phyloP scores from a whole-genome alignment of 2,888 invertebrate genomes.

The Andrena dorsata region DNA sequence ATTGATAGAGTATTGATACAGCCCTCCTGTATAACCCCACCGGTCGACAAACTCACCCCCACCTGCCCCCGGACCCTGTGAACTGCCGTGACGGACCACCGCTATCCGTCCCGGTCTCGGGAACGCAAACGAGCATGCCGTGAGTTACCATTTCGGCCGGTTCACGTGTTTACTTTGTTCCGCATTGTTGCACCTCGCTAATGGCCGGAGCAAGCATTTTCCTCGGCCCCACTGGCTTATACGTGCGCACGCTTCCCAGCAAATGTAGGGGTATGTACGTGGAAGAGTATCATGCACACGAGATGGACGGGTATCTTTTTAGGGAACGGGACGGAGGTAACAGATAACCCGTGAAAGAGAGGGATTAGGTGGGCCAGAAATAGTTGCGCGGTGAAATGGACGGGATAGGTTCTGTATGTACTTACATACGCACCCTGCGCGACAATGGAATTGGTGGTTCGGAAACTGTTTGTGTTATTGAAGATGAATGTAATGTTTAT shows the following conservation, averaged over 20 bases:
- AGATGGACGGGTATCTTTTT: conserved; percentile 29
- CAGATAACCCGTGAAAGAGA: neutral
- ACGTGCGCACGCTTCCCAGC: neutral
- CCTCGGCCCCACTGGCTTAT: conserved; percentile 44
- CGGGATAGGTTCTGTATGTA: too few relatives aligned
- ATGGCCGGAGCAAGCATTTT: conserved; percentile 76
- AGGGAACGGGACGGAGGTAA: neutral
- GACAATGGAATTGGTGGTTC: too few relatives aligned
- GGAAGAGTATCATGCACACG: neutral
- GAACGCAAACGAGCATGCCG: conserved; percentile 65
- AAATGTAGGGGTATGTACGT: neutral
- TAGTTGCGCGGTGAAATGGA: neutral
- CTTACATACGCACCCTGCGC: too few relatives aligned
- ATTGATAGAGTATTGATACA: conserved; percentile 85
- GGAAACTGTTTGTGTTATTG: too few relatives aligned
- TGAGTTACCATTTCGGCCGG: conserved; percentile 72
- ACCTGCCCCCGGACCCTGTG: conserved; percentile 1
- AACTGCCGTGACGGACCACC: conserved; percentile 50
- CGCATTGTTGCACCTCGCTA: conserved; percentile 81
- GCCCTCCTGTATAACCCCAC: conserved; percentile 61
- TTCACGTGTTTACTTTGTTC: conserved; percentile 81
- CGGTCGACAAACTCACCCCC: conserved; percentile 43
- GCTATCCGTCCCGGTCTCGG: conserved; percentile 41
- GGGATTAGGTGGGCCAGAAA: neutral
- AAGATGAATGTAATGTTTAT: too few relatives aligned